These are phyloP conservation scores for Drosophila prostipennis DNA, from an alignment of 2,888 invertebrate species.

Conservation along the genomic window DNA sequence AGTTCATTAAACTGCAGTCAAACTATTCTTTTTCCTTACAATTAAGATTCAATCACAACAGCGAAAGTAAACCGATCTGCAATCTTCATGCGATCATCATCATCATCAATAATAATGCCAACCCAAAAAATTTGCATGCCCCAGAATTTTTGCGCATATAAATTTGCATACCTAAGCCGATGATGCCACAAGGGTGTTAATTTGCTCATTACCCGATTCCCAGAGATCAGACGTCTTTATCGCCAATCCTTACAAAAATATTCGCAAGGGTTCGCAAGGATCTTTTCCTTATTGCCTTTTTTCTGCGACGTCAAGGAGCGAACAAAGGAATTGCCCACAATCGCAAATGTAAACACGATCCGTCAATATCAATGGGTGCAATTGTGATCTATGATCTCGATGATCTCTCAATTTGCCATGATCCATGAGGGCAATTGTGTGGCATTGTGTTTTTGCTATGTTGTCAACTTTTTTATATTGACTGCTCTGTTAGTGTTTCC, in stretches of 20 bases:
- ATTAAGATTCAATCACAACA: conserved; percentile 59
- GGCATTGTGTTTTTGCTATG: not conserved
- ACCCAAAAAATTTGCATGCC: conserved; percentile 34
- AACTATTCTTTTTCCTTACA: conserved; percentile 16
- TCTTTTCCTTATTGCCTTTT: conserved; percentile 8
- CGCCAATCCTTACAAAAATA: conserved; percentile 43
- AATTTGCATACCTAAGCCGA: conserved; percentile 55
- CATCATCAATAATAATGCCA: conserved; percentile 59
- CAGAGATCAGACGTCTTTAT: conserved; percentile 51
- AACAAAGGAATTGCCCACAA: conserved; percentile 61
- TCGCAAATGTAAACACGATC: conserved; percentile 64
- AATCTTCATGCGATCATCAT: conserved; percentile 27
- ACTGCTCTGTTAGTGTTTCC: conserved; percentile 7
- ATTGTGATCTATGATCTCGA: conserved; percentile 25
- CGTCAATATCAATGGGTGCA: conserved; percentile 29
- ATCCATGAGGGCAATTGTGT: conserved; percentile 36
- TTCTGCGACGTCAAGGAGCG: conserved; percentile 58
- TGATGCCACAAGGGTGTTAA: conserved; percentile 60
- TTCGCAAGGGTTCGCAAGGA: conserved; percentile 20
- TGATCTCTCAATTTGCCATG: conserved; percentile 37
- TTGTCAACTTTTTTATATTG: not conserved
- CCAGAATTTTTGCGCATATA: conserved; percentile 35
- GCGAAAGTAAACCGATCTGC: conserved; percentile 1
- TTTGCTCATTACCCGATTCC: conserved; percentile 63
- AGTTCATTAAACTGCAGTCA: conserved; percentile 45